These are phyloP conservation scores for Spodoptera litura DNA, from an alignment of 1,140 invertebrate genomes.

Conservation along the genomic window DNA sequence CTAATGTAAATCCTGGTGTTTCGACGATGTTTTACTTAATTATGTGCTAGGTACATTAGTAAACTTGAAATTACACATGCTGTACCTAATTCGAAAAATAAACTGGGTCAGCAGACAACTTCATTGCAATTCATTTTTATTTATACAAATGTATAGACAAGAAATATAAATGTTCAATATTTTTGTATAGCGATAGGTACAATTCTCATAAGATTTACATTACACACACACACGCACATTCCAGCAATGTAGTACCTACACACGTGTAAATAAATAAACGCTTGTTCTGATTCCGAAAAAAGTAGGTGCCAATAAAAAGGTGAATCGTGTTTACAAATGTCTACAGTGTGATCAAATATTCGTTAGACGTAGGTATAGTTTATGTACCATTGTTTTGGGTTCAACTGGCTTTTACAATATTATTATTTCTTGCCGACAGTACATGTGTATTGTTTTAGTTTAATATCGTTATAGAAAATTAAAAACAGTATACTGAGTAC, in stretches of 20 bases:
- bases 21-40: no score
- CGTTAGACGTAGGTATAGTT: background rate
- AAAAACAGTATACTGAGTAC: no score
- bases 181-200: background rate
- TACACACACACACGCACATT: background rate
- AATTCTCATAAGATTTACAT: constrained; percentile 21
- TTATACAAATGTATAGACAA: no score
- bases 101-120: no score
- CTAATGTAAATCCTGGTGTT: no score
- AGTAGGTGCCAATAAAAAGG: constrained; percentile 22
- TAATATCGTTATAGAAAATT: no score
- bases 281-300: constrained; percentile 24
- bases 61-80: no score
- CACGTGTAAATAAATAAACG: constrained; percentile 17
- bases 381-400: background rate
- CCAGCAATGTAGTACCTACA: background rate
- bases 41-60: no score
- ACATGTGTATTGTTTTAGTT: no score
- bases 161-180: background rate
- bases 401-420: background rate
- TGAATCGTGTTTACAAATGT: background rate
- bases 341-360: constrained; percentile 17
- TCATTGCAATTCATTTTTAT: no score
- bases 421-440: no score
- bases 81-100: no score